Percentiles rank a stretch among this genome's conserved stretches.
These are phyloP conservation scores for Drosophila sturtevanti DNA, from an alignment of 1,140 invertebrate genomes.

Conservation along the genomic window DNA sequence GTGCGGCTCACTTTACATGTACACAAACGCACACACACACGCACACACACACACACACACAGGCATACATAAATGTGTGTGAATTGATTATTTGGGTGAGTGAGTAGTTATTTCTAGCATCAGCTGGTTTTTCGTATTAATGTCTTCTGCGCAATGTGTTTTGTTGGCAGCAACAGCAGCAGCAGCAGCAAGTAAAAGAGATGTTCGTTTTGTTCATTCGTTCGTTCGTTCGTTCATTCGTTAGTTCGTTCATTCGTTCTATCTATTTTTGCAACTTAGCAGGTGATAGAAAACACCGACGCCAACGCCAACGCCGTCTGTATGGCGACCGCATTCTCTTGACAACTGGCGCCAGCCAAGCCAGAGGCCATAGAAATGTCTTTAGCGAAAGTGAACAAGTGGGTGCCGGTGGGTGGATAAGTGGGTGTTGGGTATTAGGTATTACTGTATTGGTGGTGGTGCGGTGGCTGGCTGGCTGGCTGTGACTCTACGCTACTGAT, in stretches of 20 bases:
- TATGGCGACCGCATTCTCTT: constrained; percentile 54
- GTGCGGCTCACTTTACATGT: background rate
- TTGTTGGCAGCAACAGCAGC: constrained; percentile 13
- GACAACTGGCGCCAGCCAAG: constrained; percentile 38
- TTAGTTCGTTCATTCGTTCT: background rate
- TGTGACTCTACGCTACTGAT: too few species aligned
- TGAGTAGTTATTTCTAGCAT: constrained; percentile 8
- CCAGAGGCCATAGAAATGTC: constrained; percentile 47
- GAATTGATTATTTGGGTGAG: constrained; percentile 6
- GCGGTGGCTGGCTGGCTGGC: too few species aligned
- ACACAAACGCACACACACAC: background rate
- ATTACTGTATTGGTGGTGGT: too few species aligned
- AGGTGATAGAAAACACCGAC: constrained; percentile 35
- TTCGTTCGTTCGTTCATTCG: background rate
- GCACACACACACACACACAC: background rate
- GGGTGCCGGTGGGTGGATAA: background rate
- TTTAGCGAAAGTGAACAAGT: constrained; percentile 32
- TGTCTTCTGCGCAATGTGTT: constrained; percentile 19
- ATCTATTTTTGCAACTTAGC: constrained; percentile 25
- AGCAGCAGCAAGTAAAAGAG: background rate
- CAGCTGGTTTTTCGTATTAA: background rate
- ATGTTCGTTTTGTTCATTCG: background rate
- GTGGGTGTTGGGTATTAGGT: constrained; percentile 3
- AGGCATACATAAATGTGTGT: background rate
- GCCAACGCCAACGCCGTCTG: constrained; percentile 29